Base-by-base conservation (phyloP, 2,113 vertebrate species). In the Hippolais icterina region DNA sequence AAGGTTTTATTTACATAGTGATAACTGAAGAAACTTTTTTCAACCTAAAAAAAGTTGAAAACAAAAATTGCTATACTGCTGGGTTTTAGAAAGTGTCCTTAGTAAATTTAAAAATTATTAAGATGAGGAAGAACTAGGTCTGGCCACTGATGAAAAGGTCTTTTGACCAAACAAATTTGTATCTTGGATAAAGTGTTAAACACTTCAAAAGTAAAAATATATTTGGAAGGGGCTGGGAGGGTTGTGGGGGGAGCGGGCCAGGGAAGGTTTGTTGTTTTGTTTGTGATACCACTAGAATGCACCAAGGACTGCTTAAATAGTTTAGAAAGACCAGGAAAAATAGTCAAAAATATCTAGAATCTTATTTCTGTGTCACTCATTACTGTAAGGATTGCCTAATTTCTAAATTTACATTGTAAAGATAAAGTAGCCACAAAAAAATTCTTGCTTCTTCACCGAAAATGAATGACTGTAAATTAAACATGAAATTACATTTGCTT, bases 161-260 rank as follows among this genome's bases (percentile, higher is more conserved):
- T 37, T 66, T 56, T 33, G 28, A 65, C 37, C 60, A 24, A 93
- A 71, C 15, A 44, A 35, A 64, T 22, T 24, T 6, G 14, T 87
- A 49, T 20, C 6, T 60, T 85, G 37, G 7, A 22, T 41, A 20
- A 85, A 68, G 14, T 49, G 23, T n/a, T 83, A 33, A 78, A 29
- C 23, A 56, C 19, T 22, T 79, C 18, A 11, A 61, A 75, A 56
- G 4, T 56, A 50, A 69, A 77, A 63, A 56, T 18, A 19, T 57
- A 41, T 64, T 28, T 37, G 3, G 5, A 9, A 4, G 6, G 11
- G 8, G 3, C 46, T 72, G 17, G 11, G 22, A 46, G 18, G 33
- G 7, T 14, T 54, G 20, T 23, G n/a, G 22, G 8, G 9, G 3
- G 28, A n/a, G 19, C 0, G 0, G 18, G 15, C 4, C 11, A 39